Percentiles rank a stretch among this genome's conserved stretches.
These are phyloP conservation scores for Rhagonycha fulva DNA, from an alignment of 2,888 invertebrate species.

Conservation along the genomic window DNA sequence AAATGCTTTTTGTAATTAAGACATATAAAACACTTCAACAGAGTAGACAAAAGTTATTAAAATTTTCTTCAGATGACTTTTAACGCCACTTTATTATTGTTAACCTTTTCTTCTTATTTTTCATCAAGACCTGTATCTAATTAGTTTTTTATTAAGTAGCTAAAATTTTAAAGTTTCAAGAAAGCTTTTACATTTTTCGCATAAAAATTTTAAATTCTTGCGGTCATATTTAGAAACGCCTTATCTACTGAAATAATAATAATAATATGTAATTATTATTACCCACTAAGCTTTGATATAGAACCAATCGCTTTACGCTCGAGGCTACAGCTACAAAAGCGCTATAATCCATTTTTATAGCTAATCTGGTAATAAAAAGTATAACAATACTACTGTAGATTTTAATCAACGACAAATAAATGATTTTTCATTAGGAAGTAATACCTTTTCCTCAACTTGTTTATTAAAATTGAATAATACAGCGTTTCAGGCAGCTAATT, in stretches of 20 bases:
- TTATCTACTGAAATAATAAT: too few species aligned
- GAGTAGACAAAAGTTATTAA: constrained; percentile 11
- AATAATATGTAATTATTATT: too few species aligned
- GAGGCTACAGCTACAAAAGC: too few species aligned
- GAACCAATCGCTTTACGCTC: too few species aligned
- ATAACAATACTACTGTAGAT: too few species aligned
- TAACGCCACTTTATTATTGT: neutral
- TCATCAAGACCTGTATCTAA: neutral
- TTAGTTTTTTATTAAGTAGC: neutral
- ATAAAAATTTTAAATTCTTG: neutral
- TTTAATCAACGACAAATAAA: neutral
- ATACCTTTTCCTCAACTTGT: neutral
- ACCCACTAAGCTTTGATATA: too few species aligned
- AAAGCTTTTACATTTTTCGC: neutral
- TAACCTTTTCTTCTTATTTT: neutral
- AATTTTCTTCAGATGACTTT: constrained; percentile 1
- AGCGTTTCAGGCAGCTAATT: neutral
- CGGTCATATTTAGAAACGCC: too few species aligned
- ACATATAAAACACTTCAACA: constrained; percentile 8
- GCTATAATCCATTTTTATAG: too few species aligned
- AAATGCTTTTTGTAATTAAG: constrained; percentile 29
- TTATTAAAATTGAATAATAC: neutral
- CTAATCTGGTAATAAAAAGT: too few species aligned
- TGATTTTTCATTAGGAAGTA: neutral
- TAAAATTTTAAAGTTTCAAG: too few species aligned